Percentiles rank a stretch among this genome's conserved stretches.
Evolutionary conservation across 2,797 vertebrate genomes (phyloP).

Genomic region (Rhynchotus rufescens): DNA sequence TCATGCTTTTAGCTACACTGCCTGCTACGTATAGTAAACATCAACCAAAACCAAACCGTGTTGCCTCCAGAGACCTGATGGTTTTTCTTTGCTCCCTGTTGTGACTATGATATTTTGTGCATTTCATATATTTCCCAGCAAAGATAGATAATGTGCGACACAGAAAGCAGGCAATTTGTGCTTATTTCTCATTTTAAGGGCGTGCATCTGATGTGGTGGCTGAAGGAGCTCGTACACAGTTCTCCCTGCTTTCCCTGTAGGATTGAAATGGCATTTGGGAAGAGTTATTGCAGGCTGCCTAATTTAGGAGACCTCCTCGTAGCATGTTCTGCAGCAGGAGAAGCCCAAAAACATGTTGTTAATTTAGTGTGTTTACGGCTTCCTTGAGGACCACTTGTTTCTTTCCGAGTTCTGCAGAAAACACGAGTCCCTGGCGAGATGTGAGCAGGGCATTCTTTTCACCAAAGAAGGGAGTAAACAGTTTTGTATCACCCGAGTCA

Average conservation of each 20-base stretch:
- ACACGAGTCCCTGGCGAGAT: background rate
- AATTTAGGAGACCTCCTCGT: background rate
- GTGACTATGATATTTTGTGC: background rate
- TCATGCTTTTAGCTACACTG: too few species aligned
- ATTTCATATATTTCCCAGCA: background rate
- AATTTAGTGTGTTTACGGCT: background rate
- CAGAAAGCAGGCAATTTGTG: background rate
- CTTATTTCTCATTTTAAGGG: background rate
- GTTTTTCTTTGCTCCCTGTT: background rate
- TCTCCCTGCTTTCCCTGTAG: background rate
- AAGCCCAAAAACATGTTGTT: background rate
- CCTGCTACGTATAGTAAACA: background rate
- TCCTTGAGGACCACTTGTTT: background rate
- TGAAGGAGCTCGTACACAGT: background rate
- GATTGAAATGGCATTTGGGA: background rate
- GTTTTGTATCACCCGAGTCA: slow-evolving; percentile 6
- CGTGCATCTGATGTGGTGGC: background rate
- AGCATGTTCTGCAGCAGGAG: background rate
- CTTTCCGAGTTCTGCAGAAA: background rate
- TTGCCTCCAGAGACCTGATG: too few species aligned
- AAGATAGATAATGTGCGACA: too few species aligned
- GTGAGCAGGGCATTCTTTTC: background rate
- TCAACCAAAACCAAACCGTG: background rate
- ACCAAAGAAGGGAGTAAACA: slow-evolving; percentile 1
- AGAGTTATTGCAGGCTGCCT: background rate